Conservation (phyloP, 1,140 invertebrate genomes). For the Tribolium castaneum region DNA sequence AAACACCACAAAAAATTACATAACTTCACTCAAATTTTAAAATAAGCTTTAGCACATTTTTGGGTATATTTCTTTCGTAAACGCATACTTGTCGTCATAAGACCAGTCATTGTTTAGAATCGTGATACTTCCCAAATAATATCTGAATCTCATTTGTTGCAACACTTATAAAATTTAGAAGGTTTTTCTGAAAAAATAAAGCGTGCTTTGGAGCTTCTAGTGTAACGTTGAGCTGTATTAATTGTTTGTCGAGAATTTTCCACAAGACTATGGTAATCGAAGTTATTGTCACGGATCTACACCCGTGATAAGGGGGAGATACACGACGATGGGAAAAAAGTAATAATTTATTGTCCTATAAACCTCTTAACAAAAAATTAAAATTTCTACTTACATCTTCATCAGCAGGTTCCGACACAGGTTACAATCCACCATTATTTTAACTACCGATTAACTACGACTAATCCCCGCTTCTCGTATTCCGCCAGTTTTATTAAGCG, state of each 20-base stretch:
- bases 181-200: constrained; percentile 35
- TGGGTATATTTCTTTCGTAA: neutral
- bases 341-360: too few species aligned
- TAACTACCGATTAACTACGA: too few species aligned
- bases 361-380: too few species aligned
- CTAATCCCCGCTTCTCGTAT: too few species aligned
- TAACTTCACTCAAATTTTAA: neutral
- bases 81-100: constrained; percentile 42
- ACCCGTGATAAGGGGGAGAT: too few species aligned
- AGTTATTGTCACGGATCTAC: too few species aligned
- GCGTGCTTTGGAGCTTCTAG: constrained; percentile 31
- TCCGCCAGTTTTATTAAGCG: too few species aligned
- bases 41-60: neutral
- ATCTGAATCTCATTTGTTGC: constrained; percentile 39
- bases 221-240: constrained; percentile 31
- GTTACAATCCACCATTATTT: too few species aligned
- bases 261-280: constrained; percentile 45
- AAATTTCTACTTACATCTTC: too few species aligned
- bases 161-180: constrained; percentile 38
- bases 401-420: too few species aligned
- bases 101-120: constrained; percentile 49
- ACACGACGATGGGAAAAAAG: too few species aligned
- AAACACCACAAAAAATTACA: neutral
- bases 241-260: constrained; percentile 45
- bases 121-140: constrained; percentile 41